phyloP scores from a whole-genome alignment of 1,140 invertebrate genomes.

The Mercenaria mercenaria region DNA sequence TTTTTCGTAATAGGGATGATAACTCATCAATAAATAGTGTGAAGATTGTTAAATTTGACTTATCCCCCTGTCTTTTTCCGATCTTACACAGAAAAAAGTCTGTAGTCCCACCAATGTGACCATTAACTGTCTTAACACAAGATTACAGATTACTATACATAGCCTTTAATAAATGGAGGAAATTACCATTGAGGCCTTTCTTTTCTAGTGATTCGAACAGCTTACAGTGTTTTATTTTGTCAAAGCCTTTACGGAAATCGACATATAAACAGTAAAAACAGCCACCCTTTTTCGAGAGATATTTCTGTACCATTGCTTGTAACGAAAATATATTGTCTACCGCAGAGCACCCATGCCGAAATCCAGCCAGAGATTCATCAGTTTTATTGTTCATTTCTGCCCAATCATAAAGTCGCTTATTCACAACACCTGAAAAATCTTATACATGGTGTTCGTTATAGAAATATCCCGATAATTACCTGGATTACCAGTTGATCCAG shows the following conservation, averaged over 20 bases:
- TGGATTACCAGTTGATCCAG: constrained; percentile 1
- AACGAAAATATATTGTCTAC: constrained; percentile 57
- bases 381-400: constrained; percentile 24
- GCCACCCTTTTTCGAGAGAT: constrained; percentile 50
- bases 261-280: constrained; percentile 49
- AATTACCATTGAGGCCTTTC: constrained; percentile 18
- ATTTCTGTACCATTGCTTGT: constrained; percentile 44
- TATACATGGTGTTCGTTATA: constrained; percentile 44
- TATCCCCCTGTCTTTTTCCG: constrained; percentile 27
- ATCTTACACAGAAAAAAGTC: constrained; percentile 20
- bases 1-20: neutral
- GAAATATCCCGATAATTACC: constrained; percentile 60
- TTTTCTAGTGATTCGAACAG: constrained; percentile 1
- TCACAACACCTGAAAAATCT: constrained; percentile 25
- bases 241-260: constrained; percentile 56
- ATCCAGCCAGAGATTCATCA: constrained; percentile 53
- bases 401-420: constrained; percentile 28
- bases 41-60: constrained; percentile 20
- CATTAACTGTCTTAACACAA: neutral
- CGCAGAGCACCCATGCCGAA: constrained; percentile 37
- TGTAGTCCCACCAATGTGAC: neutral
- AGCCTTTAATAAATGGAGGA: constrained; percentile 4
- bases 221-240: constrained; percentile 30
- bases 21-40: constrained; percentile 14
- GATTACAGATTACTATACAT: constrained; percentile 27